These are phyloP conservation scores for Rhinoptilus africanus DNA, from an alignment of 2,113 vertebrate species.

Conservation along the genomic window DNA sequence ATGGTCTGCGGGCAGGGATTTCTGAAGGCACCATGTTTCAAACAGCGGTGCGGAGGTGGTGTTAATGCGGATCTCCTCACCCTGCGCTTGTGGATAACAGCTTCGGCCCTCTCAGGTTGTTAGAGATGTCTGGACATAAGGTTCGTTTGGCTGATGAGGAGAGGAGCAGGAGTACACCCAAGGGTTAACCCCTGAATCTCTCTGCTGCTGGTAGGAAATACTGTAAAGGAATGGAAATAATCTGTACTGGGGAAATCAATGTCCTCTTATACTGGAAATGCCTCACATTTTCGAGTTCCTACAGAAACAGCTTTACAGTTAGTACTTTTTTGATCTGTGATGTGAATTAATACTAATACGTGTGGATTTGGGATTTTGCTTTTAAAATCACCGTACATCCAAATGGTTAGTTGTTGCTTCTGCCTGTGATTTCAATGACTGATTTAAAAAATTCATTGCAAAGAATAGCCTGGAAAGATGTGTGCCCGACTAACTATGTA, in stretches of 20 bases:
- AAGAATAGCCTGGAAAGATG: not conserved
- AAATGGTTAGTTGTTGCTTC: not conserved
- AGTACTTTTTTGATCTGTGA: not conserved
- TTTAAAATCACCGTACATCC: not conserved
- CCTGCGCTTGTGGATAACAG: not conserved
- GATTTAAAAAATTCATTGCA: not conserved
- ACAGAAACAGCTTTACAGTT: not conserved
- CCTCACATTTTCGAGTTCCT: not conserved
- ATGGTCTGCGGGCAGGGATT: not conserved
- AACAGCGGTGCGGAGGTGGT: rapidly evolving
- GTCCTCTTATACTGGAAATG: not conserved
- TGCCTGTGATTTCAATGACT: conserved; percentile 27
- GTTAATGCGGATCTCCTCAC: not conserved
- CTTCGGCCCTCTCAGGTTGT: not conserved
- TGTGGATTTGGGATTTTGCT: not conserved
- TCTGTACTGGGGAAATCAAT: not conserved
- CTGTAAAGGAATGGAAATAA: not conserved
- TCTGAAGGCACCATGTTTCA: not conserved
- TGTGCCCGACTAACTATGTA: not conserved
- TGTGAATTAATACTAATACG: not conserved
- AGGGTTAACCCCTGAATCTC: not conserved
- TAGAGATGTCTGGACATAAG: not conserved
- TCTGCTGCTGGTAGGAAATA: not conserved
- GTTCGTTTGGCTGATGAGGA: not conserved
- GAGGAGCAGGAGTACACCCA: not conserved